Evolutionary conservation across 2,888 invertebrate species (phyloP).

Genomic region (Drosophila neotestacea): DNA sequence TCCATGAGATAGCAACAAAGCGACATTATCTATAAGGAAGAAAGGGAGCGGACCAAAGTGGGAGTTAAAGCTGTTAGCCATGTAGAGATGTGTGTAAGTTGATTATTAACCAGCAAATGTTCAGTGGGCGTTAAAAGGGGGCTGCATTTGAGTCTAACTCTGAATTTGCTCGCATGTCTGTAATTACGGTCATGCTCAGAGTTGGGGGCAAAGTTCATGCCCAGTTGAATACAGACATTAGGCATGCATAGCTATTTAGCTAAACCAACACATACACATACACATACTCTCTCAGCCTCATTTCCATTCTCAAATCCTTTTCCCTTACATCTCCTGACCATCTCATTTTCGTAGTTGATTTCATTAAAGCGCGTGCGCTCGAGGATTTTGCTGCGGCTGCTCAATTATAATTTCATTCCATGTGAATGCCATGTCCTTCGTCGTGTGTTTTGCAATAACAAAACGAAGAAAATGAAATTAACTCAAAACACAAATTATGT

Average conservation of each 20-base stretch:
- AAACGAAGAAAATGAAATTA: conserved; percentile 76
- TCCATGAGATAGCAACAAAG: conserved; percentile 54
- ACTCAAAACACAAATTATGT: conserved; percentile 69
- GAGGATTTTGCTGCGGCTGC: conserved; percentile 66
- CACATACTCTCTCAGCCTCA: conserved; percentile 29
- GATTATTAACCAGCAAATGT: conserved; percentile 68
- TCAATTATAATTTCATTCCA: conserved; percentile 76
- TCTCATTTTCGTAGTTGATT: conserved; percentile 40
- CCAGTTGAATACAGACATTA: conserved; percentile 76
- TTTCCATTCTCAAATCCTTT: conserved; percentile 14
- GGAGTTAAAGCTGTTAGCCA: conserved; percentile 13
- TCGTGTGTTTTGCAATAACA: conserved; percentile 71
- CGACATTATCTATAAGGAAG: conserved; percentile 49
- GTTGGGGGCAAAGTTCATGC: conserved; percentile 51
- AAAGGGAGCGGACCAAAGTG: background rate
- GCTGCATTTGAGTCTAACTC: background rate
- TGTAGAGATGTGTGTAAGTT: conserved; percentile 66
- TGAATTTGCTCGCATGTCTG: conserved; percentile 58
- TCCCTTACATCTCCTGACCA: background rate
- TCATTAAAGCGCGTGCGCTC: conserved; percentile 64
- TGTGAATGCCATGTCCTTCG: conserved; percentile 31
- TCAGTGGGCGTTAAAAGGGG: conserved; percentile 20
- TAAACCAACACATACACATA: conserved; percentile 37
- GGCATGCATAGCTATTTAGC: conserved; percentile 75
- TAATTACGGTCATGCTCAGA: conserved; percentile 67